Percentiles rank a stretch among this genome's conserved stretches.
Conservation (phyloP, 2,888 invertebrate genomes). For the Bombylius discolor region DNA sequence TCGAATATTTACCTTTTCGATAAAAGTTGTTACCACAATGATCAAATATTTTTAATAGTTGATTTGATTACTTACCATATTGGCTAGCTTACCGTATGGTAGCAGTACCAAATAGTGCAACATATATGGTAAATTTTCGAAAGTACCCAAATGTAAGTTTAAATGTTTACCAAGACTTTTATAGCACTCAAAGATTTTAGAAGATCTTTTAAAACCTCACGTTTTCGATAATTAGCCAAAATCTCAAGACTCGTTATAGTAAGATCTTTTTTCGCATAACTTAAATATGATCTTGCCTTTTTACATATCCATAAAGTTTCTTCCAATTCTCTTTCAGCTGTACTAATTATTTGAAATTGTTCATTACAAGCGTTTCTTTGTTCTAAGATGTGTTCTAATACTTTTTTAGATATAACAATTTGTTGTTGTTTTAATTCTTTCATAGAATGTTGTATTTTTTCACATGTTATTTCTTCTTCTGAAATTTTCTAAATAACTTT, state of each 20-base stretch:
- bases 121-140: too few relatives aligned
- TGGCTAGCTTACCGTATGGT: too few relatives aligned
- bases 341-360: slow-evolving; percentile 67
- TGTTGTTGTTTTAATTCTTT: slow-evolving; percentile 31
- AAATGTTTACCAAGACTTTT: slow-evolving; percentile 46
- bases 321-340: slow-evolving; percentile 53
- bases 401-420: slow-evolving; percentile 79
- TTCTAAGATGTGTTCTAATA: slow-evolving; percentile 81
- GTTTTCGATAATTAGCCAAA: slow-evolving; percentile 78
- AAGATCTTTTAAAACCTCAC: slow-evolving; percentile 69
- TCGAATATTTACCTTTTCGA: too few relatives aligned
- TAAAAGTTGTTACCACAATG: too few relatives aligned
- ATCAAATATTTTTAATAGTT: too few relatives aligned
- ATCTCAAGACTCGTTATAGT: slow-evolving; percentile 78
- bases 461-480: slow-evolving; percentile 26
- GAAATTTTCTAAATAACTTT: slow-evolving; percentile 32
- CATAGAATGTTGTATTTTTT: slow-evolving; percentile 29
- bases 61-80: too few relatives aligned
- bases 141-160: too few relatives aligned
- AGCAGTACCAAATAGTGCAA: too few relatives aligned
- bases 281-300: slow-evolving; percentile 57
- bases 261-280: slow-evolving; percentile 65
- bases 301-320: slow-evolving; percentile 58
- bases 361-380: slow-evolving; percentile 77
- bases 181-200: slow-evolving; percentile 67